These are phyloP conservation scores for Himalopsyche kuldschensis DNA, from an alignment of 2,888 invertebrate genomes.

Conservation along the genomic window DNA sequence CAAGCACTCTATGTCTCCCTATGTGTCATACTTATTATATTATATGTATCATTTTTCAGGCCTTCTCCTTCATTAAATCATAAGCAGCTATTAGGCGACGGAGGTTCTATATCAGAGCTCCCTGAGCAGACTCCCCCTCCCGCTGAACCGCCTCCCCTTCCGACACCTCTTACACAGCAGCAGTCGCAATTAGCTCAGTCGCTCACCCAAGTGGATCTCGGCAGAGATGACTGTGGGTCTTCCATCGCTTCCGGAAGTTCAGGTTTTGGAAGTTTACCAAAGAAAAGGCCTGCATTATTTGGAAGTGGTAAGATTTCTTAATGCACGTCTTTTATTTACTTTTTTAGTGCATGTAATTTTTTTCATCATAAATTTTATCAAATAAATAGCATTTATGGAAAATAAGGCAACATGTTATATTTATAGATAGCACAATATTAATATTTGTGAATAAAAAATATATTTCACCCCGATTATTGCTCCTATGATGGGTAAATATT, in stretches of 20 bases:
- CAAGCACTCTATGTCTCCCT: too few relatives aligned
- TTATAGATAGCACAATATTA: too few relatives aligned
- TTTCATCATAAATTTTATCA: too few relatives aligned
- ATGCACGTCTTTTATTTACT: background rate
- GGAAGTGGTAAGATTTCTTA: slow-evolving; percentile 30
- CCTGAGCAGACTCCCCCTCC: slow-evolving; percentile 4
- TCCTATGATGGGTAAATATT: too few relatives aligned
- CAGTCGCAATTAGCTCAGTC: slow-evolving; percentile 52
- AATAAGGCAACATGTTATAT: too few relatives aligned
- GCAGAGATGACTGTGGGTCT: slow-evolving; percentile 65
- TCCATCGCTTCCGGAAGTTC: slow-evolving; percentile 76
- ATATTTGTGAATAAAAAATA: too few relatives aligned
- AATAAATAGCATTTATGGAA: background rate
- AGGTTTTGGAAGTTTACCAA: slow-evolving; percentile 84
- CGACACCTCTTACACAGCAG: slow-evolving; percentile 49
- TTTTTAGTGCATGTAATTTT: background rate
- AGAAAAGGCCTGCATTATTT: slow-evolving; percentile 65
- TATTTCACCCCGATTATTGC: background rate
- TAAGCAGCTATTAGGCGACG: slow-evolving; percentile 53
- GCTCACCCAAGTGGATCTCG: slow-evolving; percentile 49
- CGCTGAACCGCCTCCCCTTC: slow-evolving; percentile 43
- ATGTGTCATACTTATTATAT: too few relatives aligned
- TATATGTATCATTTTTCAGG: slow-evolving; percentile 46
- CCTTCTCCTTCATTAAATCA: slow-evolving; percentile 66
- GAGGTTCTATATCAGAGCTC: background rate